Evolutionary conservation across 2,113 vertebrate genomes (phyloP).

Genomic region (Pelodiscus sinensis): DNA sequence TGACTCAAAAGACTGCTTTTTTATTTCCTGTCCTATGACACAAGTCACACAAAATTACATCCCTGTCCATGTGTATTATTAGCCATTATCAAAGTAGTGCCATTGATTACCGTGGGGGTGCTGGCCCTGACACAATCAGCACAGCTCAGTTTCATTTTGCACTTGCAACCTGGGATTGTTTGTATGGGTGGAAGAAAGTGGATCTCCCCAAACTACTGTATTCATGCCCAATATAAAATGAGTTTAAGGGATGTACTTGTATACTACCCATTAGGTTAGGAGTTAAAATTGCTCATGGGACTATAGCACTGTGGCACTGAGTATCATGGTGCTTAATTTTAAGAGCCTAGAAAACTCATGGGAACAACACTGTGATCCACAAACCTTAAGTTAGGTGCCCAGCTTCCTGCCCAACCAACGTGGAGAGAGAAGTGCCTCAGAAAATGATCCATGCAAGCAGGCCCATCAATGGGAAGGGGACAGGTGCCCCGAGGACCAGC

Average conservation of each 20-base stretch:
- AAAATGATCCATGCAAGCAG: neutral
- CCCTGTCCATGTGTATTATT: neutral
- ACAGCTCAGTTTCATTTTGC: neutral
- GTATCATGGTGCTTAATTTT: too few species aligned
- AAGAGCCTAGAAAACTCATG: neutral
- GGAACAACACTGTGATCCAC: neutral
- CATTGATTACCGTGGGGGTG: neutral
- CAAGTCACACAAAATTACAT: neutral
- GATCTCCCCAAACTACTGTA: fast-evolving
- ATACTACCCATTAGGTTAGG: neutral
- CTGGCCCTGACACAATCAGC: neutral
- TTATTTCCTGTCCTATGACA: neutral
- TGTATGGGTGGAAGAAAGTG: neutral
- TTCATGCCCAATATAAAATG: neutral
- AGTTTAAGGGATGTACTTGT: neutral
- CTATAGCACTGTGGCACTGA: neutral
- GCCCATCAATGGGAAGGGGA: too few species aligned
- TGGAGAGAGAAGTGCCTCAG: too few species aligned
- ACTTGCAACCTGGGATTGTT: neutral
- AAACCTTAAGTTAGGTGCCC: neutral
- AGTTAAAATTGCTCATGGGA: neutral
- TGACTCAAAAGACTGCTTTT: neutral
- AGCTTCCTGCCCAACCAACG: neutral
- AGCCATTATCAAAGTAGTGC: neutral
- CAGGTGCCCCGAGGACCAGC: too few species aligned